A percentile compares a stretch with the other conserved stretches of the same genome.
These are phyloP conservation scores for Thumatha senex DNA, from an alignment of 2,888 invertebrate genomes.

Conservation along the genomic window DNA sequence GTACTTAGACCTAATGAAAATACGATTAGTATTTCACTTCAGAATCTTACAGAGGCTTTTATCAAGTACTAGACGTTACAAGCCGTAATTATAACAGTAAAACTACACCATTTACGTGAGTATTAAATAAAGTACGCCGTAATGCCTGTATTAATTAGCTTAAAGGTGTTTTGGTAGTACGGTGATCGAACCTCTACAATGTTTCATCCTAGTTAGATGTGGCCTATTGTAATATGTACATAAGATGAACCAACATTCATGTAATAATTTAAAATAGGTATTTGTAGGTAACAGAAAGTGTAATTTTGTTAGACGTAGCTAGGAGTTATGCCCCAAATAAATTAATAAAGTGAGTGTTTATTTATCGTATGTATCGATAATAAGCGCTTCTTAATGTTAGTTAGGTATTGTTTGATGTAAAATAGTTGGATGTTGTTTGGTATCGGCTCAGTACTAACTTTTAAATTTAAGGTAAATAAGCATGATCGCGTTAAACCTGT, in stretches of 20 bases:
- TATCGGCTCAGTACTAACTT: no score
- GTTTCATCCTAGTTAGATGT: no score
- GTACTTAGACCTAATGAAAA: background rate
- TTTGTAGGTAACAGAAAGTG: conserved; percentile 3
- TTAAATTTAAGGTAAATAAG: no score
- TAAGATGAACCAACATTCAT: background rate
- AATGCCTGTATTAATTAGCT: no score
- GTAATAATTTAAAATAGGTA: conserved; percentile 2
- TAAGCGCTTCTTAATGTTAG: background rate
- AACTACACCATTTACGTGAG: no score
- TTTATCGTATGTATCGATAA: background rate
- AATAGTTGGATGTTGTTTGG: background rate
- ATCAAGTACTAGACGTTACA: no score
- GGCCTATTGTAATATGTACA: background rate
- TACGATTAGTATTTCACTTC: background rate
- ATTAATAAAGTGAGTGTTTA: background rate
- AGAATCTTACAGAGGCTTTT: no score
- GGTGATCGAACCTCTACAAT: no score
- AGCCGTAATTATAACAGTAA: no score
- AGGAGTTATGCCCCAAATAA: background rate
- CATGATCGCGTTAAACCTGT: no score
- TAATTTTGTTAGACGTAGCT: background rate
- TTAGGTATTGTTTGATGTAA: background rate
- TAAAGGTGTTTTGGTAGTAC: no score
- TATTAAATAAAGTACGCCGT: no score